A percentile compares a stretch with the other conserved stretches of the same genome.
Conservation (phyloP, 2,797 vertebrate genomes). For the Gymnothorax reevesii region DNA sequence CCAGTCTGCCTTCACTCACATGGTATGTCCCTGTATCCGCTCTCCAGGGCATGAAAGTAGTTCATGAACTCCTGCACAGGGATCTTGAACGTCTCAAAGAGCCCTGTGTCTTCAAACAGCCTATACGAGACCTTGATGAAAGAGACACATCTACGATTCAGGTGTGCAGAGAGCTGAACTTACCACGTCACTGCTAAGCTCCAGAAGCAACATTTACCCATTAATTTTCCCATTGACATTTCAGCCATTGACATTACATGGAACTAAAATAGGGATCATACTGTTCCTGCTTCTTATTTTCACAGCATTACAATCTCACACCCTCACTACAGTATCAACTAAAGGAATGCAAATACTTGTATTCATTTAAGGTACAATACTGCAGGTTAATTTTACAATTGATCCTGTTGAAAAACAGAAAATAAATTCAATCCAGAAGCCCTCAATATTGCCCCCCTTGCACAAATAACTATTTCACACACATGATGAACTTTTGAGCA, state of each 20-base stretch:
- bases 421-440: neutral
- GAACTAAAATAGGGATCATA: no score
- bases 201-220: neutral
- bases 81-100: constrained; percentile 96
- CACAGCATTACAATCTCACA: no score
- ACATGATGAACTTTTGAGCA: neutral
- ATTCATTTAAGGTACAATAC: no score
- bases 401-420: neutral
- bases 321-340: no score
- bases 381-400: neutral
- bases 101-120: constrained; percentile 94
- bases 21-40: constrained; percentile 96
- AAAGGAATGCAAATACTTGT: no score
- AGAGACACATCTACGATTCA: constrained; percentile 38
- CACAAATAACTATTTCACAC: neutral
- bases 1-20: constrained; percentile 80
- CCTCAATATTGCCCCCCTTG: neutral
- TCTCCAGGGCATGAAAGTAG: constrained; percentile 97
- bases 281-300: no score
- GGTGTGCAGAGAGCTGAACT: neutral
- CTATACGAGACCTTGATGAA: constrained; percentile 86
- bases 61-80: constrained; percentile 97
- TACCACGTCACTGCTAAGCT: neutral
- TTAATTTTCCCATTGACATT: neutral
- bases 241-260: no score